Percentiles rank a stretch among this genome's conserved stretches.
Evolutionary conservation across 2,113 vertebrate genomes (phyloP).

Genomic region (Tyrannus savana): DNA sequence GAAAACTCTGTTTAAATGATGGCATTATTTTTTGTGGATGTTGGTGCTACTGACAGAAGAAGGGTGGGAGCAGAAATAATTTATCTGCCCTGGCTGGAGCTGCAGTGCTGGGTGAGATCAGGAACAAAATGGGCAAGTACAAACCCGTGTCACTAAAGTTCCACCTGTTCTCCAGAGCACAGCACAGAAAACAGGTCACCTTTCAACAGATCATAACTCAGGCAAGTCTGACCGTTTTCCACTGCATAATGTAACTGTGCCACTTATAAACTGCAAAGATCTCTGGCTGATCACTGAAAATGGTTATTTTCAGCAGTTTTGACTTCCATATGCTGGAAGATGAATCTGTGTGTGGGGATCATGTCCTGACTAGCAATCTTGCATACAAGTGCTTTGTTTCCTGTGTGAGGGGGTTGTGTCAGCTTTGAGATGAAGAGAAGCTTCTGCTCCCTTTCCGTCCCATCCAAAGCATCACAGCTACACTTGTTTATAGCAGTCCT

Average conservation of each 20-base stretch:
- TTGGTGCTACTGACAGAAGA: not conserved
- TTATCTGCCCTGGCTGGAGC: not conserved
- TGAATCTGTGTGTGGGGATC: not conserved
- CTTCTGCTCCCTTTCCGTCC: not conserved
- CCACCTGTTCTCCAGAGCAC: not conserved
- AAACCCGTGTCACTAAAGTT: not conserved
- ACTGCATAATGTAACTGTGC: not conserved
- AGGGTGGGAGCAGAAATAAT: not conserved
- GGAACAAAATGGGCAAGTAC: not conserved
- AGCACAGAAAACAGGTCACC: not conserved
- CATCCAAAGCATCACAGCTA: not conserved
- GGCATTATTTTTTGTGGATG: not conserved
- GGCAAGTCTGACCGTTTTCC: not conserved
- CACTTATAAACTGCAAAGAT: not conserved
- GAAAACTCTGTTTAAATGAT: not conserved
- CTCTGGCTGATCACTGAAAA: not conserved
- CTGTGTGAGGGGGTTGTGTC: not conserved
- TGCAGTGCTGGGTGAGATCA: not conserved
- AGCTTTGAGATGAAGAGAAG: not conserved
- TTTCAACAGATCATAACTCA: not conserved
- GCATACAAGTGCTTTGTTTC: not conserved
- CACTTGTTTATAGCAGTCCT: not conserved
- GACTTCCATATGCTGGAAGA: not conserved
- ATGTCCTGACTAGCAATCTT: not conserved
- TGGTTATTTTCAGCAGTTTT: not conserved